Evolutionary conservation across 2,797 vertebrate species (phyloP).

Genomic region (Girardinus metallicus): DNA sequence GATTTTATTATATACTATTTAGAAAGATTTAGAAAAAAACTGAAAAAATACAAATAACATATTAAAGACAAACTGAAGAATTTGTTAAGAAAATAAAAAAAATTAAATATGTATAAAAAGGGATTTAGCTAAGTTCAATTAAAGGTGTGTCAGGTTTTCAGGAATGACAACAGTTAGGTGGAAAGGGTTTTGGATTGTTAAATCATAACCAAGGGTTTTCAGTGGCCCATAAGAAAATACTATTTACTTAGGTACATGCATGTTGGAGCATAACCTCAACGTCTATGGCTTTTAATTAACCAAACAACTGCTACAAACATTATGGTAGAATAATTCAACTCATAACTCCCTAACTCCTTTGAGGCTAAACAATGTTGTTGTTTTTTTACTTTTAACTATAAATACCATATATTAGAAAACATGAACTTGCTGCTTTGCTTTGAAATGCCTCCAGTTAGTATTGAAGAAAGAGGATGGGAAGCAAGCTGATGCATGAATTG

Average conservation of each 20-base stretch:
- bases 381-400: not conserved
- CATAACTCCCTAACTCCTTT: not conserved
- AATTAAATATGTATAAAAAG: not conserved
- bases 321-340: not conserved
- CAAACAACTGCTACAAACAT: not conserved
- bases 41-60: not conserved
- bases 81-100: not conserved
- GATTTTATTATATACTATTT: not conserved
- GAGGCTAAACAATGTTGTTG: no score
- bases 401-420: not conserved
- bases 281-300: not conserved
- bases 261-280: not conserved
- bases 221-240: not conserved
- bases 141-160: not conserved
- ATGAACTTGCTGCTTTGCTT: not conserved
- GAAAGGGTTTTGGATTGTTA: not conserved
- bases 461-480: constrained; percentile 11
- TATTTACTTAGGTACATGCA: not conserved
- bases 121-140: not conserved
- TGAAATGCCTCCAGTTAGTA: no score
- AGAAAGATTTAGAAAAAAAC: not conserved
- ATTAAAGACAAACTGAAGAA: not conserved
- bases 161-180: not conserved
- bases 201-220: not conserved
- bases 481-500: constrained; percentile 53